Conservation (phyloP, 2,113 vertebrate genomes). For the Echinops telfairi region DNA sequence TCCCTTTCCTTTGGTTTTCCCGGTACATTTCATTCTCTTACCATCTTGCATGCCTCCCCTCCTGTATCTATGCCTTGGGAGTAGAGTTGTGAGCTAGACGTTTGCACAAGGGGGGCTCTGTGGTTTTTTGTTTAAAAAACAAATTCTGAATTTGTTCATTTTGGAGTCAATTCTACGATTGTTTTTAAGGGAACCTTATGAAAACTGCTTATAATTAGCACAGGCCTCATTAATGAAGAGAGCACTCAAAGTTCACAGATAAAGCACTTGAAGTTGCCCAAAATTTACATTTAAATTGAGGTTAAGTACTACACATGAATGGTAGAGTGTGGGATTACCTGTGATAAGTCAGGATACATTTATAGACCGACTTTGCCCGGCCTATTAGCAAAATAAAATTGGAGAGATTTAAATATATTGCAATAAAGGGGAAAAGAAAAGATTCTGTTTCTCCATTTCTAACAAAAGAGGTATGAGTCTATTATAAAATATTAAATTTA, state of each 20-base stretch:
- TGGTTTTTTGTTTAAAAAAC: constrained; percentile 80
- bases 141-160: constrained; percentile 86
- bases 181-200: constrained; percentile 84
- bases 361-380: constrained; percentile 79
- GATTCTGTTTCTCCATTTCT: constrained; percentile 77
- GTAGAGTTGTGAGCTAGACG: constrained; percentile 73
- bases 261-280: constrained; percentile 87
- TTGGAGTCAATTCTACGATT: constrained; percentile 83
- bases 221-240: constrained; percentile 88
- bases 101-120: constrained; percentile 78
- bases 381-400: constrained; percentile 84
- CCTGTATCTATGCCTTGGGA: constrained; percentile 60
- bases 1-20: constrained; percentile 15
- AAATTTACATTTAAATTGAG: constrained; percentile 92
- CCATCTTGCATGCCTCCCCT: neutral
- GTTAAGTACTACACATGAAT: constrained; percentile 87
- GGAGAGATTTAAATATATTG: constrained; percentile 78
- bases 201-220: constrained; percentile 86
- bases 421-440: constrained; percentile 77
- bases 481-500: constrained; percentile 86
- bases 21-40: neutral
- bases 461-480: constrained; percentile 81
- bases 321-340: constrained; percentile 85
- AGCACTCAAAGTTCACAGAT: constrained; percentile 86
- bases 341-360: constrained; percentile 80